These are phyloP conservation scores for Drosophila bunnanda DNA, from an alignment of 2,888 invertebrate genomes.

Conservation along the genomic window DNA sequence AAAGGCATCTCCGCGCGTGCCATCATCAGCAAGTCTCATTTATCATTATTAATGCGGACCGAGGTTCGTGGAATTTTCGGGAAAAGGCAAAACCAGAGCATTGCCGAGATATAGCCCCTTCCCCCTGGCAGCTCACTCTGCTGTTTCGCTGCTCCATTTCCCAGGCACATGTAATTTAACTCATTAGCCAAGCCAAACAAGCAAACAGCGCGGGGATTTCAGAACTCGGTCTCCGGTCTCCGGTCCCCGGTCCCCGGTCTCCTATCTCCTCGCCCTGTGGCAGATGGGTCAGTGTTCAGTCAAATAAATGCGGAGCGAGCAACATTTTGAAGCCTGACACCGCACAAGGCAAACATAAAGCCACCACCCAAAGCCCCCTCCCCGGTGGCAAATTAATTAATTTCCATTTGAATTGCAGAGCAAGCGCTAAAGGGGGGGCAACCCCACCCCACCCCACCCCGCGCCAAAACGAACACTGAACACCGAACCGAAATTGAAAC, in stretches of 20 bases:
- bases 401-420: slow-evolving; percentile 67
- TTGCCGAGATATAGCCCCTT: slow-evolving; percentile 1
- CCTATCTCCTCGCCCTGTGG: not conserved
- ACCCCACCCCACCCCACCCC: no score
- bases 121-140: not conserved
- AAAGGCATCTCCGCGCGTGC: not conserved
- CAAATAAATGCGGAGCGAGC: slow-evolving; percentile 32
- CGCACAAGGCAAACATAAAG: slow-evolving; percentile 52
- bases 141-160: not conserved
- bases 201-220: slow-evolving; percentile 15
- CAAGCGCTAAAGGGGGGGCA: slow-evolving; percentile 29
- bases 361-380: not conserved
- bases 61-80: slow-evolving; percentile 4
- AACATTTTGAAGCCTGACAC: slow-evolving; percentile 46
- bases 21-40: slow-evolving; percentile 40
- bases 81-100: not conserved
- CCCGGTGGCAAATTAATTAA: slow-evolving; percentile 65
- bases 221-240: not conserved
- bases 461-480: not conserved
- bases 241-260: not conserved
- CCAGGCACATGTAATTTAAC: slow-evolving; percentile 59
- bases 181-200: slow-evolving; percentile 54
- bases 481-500: slow-evolving; percentile 11
- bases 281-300: slow-evolving; percentile 25
- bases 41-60: slow-evolving; percentile 37